Percentiles rank a stretch among this genome's conserved stretches.
Evolutionary conservation across 2,113 vertebrate genomes (phyloP).

Genomic region (Nothoprocta perdicaria): DNA sequence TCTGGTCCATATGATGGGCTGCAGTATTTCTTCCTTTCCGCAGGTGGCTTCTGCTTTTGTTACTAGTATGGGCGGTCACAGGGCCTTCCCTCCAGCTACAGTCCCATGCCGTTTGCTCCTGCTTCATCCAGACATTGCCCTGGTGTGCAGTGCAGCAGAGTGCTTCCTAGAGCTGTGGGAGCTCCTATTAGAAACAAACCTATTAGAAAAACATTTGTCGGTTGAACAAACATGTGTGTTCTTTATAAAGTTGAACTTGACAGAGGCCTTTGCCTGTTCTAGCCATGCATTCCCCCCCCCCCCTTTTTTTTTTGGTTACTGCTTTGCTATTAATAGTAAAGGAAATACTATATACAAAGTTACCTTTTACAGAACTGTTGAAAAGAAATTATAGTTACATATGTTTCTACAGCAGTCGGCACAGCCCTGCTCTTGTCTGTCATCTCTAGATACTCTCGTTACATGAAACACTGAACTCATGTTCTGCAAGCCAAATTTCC

Average conservation of each 20-base stretch:
- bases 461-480: conserved; percentile 43
- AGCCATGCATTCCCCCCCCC: no score
- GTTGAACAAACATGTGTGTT: not conserved
- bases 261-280: not conserved
- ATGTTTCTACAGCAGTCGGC: conserved; percentile 34
- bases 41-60: not conserved
- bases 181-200: not conserved
- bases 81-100: not conserved
- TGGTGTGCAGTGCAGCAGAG: not conserved
- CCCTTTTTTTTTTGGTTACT: not conserved
- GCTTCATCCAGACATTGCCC: not conserved
- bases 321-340: conserved; percentile 7
- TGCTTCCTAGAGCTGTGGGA: not conserved
- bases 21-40: not conserved
- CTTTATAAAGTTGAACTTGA: not conserved
- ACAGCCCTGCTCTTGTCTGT: conserved; percentile 22
- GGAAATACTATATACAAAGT: not conserved
- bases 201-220: not conserved
- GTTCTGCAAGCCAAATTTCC: conserved; percentile 26
- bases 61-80: not conserved
- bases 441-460: conserved; percentile 40
- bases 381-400: conserved; percentile 16
- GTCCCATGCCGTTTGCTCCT: not conserved
- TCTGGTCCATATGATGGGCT: not conserved
- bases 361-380: conserved; percentile 26